These are phyloP conservation scores for Australoheros facetus DNA, from an alignment of 2,797 vertebrate species.

Conservation along the genomic window DNA sequence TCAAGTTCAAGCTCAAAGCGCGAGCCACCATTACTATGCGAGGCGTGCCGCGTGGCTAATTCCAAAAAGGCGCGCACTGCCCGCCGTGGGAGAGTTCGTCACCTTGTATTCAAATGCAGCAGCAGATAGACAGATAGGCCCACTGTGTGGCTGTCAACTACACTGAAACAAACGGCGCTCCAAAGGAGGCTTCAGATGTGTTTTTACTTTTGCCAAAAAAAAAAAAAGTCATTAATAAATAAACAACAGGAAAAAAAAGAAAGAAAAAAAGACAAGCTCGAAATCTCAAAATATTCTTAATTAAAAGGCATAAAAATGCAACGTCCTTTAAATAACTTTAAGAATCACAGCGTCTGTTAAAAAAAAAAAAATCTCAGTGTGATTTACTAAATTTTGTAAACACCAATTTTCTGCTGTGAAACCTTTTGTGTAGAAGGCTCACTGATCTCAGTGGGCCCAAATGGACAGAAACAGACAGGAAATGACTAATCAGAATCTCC, in stretches of 20 bases:
- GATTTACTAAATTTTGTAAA: neutral
- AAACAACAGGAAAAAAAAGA: neutral
- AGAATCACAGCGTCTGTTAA: too few species aligned
- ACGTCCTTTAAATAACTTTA: neutral
- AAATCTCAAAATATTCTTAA: neutral
- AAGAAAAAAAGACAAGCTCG: neutral
- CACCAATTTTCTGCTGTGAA: neutral
- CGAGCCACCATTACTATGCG: slow-evolving; percentile 70
- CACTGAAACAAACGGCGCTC: slow-evolving; percentile 5
- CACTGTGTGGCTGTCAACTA: slow-evolving; percentile 24
- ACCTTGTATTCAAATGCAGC: slow-evolving; percentile 54
- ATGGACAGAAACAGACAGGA: neutral
- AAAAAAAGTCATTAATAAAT: neutral
- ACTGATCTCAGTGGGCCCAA: neutral
- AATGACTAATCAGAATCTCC: neutral
- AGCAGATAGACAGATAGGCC: slow-evolving; percentile 24
- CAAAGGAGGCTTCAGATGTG: slow-evolving; percentile 6
- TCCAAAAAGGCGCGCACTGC: slow-evolving; percentile 67
- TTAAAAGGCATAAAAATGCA: neutral
- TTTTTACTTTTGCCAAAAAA: neutral
- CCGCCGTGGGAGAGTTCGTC: slow-evolving; percentile 72
- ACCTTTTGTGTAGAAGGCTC: neutral
- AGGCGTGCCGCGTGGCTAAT: slow-evolving; percentile 77
- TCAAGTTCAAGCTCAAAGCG: slow-evolving; percentile 87
- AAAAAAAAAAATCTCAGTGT: too few species aligned